Evolutionary conservation across 2,888 invertebrate genomes (phyloP), one percentile per base, ranked within the genome.

Genomic region (Tachina lurida): DNA sequence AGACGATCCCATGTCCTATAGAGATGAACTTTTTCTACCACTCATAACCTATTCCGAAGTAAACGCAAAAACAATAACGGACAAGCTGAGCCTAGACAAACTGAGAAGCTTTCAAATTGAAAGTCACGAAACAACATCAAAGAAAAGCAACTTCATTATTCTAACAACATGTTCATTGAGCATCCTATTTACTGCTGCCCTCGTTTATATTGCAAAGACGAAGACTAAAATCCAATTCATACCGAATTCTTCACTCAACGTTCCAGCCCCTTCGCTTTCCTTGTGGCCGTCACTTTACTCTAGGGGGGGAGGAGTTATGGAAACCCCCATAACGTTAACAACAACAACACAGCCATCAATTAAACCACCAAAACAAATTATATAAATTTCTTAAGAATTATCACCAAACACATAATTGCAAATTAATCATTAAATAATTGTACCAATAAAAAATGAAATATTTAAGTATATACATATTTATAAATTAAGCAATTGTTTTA

Each of bases 11-110:
- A 63, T 63, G 13, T n/a, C 15, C 8, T 63, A 45, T 15, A 45
- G 10, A 47, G 65, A 65, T 17, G 62, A 62, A 62, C 45, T 54
- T 43, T 63, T 41, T 22, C 43, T 43, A 63, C 43, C 62, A 43
- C 3, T 31, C 39, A 39, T 56, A 56, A 41, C 39, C n/a, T 60
- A 60, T 60, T 39, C 41, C 39, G 41, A 60, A 60, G 31, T 39
- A 10, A 60, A 41, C 5, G 39, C 39, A 60, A 60, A 60, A 60
- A 60, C 41, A n/a, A 60, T 60, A 60, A 60, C n/a, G 8, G n/a
- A 60, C 39, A 60, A 60, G 41, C 15, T 39, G 5, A 60, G 41
- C 41, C 60, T 39, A 7, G n/a, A 60, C n/a, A 60, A 60, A 39
- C 31, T 60, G 9, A 60, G n/a, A 60, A 60, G 15, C 31, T 60